These are phyloP conservation scores for Caenorhabditis remanei DNA, from an alignment of 1,140 invertebrate species.

Conservation along the genomic window DNA sequence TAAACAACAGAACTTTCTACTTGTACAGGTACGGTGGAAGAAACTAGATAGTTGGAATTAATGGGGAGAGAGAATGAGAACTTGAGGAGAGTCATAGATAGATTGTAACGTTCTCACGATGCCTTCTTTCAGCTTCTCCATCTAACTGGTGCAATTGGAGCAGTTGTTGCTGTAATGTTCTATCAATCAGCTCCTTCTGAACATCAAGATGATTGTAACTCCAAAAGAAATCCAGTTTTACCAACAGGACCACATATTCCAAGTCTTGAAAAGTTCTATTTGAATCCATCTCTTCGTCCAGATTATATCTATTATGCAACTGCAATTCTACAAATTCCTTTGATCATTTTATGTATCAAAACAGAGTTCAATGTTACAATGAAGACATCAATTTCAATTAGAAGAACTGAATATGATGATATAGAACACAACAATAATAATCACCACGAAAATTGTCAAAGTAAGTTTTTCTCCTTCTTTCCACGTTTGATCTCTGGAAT, in stretches of 20 bases:
- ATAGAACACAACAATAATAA: slow-evolving; percentile 30
- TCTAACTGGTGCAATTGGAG: slow-evolving; percentile 37
- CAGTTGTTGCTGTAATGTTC: slow-evolving; percentile 37
- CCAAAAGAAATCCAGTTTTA: slow-evolving; percentile 24
- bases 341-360: slow-evolving; percentile 21
- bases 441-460: slow-evolving; percentile 16
- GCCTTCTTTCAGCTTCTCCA: slow-evolving; percentile 25
- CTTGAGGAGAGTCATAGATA: neutral
- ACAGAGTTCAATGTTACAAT: neutral
- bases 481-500: neutral
- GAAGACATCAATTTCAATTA: slow-evolving; percentile 43
- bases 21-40: neutral
- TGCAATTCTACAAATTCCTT: slow-evolving; percentile 53
- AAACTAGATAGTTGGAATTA: neutral
- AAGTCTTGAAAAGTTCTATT: slow-evolving; percentile 39
- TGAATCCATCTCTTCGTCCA: slow-evolving; percentile 10
- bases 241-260: slow-evolving; percentile 36
- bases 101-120: neutral
- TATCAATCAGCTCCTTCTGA: slow-evolving; percentile 49
- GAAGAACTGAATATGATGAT: slow-evolving; percentile 39
- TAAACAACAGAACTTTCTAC: slow-evolving; percentile 15
- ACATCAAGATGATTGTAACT: slow-evolving; percentile 43
- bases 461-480: neutral
- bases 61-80: neutral
- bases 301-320: slow-evolving; percentile 45